Base-by-base conservation (phyloP, 2,113 vertebrate genomes). In the Pseudopipra pipra region DNA sequence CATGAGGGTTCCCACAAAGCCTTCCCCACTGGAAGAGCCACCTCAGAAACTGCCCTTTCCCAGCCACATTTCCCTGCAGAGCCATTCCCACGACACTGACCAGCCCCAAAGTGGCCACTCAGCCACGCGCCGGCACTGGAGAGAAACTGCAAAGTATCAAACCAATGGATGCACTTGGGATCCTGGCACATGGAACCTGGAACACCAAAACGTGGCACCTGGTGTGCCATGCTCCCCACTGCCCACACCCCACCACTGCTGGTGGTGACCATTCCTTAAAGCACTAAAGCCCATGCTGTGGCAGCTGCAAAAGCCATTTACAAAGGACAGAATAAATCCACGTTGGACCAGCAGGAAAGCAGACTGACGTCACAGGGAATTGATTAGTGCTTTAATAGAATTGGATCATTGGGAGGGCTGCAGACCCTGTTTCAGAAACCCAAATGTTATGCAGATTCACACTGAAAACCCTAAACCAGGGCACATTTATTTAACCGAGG, bases 331-430 rank as follows among this genome's bases (percentile, higher is more conserved):
- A 66, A 81, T 77, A 90, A 87, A 89, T 46, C 88, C 95, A 90
- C 78, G 2, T 0, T 51, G 89, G 87, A 58, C 68, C 24, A 0
- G 74, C 82, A 80, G 90, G 80, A 75, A 62, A 70, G 74, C 31
- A 6, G 84, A 22, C 66, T 91, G 94, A 96, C 79, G 89, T 92
- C 84, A 96, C 7, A 0, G 89, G 77, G 92, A 83, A 92, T 88
- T 76, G 94, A 96, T 95, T 85, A 63, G 86, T 56, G 75, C 74
- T 94, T 93, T 95, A 95, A 97, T 70, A 89, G 96, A 95, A 96
- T 85, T 90, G 94, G 95, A 90, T 92, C 88, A 79, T 30, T 21
- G 51, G 70, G 92, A 93, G 66, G 82, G 71, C 37, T 81, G 87
- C 58, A 75, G 96, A 85, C 89, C 94, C 95, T 63, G 76, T 14